Conservation (phyloP, 2,888 invertebrate genomes). For the Tinea pellionella region DNA sequence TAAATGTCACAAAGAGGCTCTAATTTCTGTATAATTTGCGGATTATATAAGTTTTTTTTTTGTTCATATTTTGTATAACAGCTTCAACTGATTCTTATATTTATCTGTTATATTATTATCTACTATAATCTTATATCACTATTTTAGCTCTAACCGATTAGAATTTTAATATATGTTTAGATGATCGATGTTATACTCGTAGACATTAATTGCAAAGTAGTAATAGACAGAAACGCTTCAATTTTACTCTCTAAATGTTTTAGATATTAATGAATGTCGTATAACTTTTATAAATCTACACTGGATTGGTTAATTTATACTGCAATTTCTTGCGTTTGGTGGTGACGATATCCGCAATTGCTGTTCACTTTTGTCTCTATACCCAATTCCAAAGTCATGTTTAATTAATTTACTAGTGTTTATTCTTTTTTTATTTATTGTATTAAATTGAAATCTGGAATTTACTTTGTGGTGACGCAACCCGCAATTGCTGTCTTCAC, state of each 20-base stretch:
- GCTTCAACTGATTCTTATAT: not conserved
- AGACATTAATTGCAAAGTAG: not conserved
- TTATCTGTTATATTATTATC: not conserved
- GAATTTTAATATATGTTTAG: not conserved
- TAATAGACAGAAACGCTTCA: not conserved
- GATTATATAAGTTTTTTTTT: not conserved
- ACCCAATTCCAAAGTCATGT: too few relatives aligned
- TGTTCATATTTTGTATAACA: not conserved
- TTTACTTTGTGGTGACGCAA: too few relatives aligned
- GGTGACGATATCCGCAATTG: too few relatives aligned
- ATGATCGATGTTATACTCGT: slow-evolving; percentile 5
- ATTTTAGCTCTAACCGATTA: not conserved
- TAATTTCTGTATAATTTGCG: not conserved
- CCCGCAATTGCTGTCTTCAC: too few relatives aligned
- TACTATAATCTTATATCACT: not conserved
- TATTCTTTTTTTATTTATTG: too few relatives aligned
- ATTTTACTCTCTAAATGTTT: not conserved
- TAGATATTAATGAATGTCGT: not conserved
- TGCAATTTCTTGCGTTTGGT: too few relatives aligned
- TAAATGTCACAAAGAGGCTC: not conserved
- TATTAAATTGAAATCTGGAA: too few relatives aligned
- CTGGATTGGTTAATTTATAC: not conserved
- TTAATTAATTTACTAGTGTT: too few relatives aligned
- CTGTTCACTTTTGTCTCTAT: too few relatives aligned
- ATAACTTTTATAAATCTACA: not conserved